Evolutionary conservation across 2,888 invertebrate genomes (phyloP), one percentile per base, ranked within the genome.

Genomic region (Drosophila neotestacea): DNA sequence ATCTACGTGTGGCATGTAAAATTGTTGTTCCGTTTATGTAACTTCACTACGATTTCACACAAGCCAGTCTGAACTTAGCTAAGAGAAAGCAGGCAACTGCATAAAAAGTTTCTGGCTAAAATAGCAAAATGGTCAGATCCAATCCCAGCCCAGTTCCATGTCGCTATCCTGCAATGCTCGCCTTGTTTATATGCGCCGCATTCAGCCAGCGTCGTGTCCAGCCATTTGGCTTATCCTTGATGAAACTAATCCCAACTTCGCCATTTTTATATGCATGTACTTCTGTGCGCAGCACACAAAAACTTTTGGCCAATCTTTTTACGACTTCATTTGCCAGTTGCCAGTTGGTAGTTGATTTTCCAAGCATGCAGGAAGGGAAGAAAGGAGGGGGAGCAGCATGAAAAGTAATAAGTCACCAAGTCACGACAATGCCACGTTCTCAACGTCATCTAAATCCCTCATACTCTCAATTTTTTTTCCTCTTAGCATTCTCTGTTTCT

Each of bases 191-290:
- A 77, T 88, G 71, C 73, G 67, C 51, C 42, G 38, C 58, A 54
- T 54, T 62, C 64, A 76, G 78, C 54, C 69, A 34, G 38, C 58
- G 74, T 73, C 67, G 70, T 79, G 89, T 85, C 84, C 85, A 85
- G 80, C 77, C 78, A 82, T 81, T 81, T 76, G 86, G 81, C 80
- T 89, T 85, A 88, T 85, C 84, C 84, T 89, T 88, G 90, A 88
- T 85, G 88, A 85, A 90, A 90, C 89, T 90, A 89, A 90, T 90
- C 90, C 90, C 84, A 89, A 77, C 88, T 80, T 81, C 62, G 84
- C 74, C 86, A 84, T 79, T 90, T 89, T 88, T 88, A 90, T 90
- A 85, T 88, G 82, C 80, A 74, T 79, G 83, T 88, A 77, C 83
- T 78, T 76, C 54, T 76, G 67, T 78, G 89, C 79, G 68, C 77